Conservation (phyloP, 2,888 invertebrate genomes). For the Agriopis aurantiaria region DNA sequence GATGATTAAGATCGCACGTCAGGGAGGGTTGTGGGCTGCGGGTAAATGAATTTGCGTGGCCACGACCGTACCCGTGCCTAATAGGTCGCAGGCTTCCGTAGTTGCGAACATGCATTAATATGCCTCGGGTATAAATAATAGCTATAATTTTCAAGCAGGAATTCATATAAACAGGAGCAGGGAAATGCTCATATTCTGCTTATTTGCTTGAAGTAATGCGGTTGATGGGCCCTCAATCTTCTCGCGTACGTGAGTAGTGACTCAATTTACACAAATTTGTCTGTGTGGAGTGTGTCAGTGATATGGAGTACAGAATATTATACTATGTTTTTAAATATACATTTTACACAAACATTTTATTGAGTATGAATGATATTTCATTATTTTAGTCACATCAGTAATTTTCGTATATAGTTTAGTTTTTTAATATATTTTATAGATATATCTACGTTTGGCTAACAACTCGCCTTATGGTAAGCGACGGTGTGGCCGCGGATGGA, state of each 20-base stretch:
- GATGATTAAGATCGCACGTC: background rate
- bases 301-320: constrained; percentile 4
- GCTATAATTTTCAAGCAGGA: constrained; percentile 52
- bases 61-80: constrained; percentile 39
- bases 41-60: constrained; percentile 50
- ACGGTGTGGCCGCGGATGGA: too few relatives aligned
- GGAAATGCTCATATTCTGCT: constrained; percentile 48
- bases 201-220: constrained; percentile 46
- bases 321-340: background rate
- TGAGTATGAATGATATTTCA: too few relatives aligned
- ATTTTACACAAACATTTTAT: background rate
- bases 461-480: too few relatives aligned
- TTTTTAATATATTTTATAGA: too few relatives aligned
- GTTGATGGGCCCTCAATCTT: constrained; percentile 39
- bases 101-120: constrained; percentile 55
- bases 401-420: too few relatives aligned
- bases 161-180: constrained; percentile 54
- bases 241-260: constrained; percentile 30
- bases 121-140: constrained; percentile 55
- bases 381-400: too few relatives aligned
- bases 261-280: constrained; percentile 28
- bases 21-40: constrained; percentile 27
- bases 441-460: too few relatives aligned
- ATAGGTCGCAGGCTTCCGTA: constrained; percentile 51
- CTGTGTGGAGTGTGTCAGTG: constrained; percentile 5